Conservation (phyloP, 2,797 vertebrate genomes). For the Pseudocheirus occidentalis region DNA sequence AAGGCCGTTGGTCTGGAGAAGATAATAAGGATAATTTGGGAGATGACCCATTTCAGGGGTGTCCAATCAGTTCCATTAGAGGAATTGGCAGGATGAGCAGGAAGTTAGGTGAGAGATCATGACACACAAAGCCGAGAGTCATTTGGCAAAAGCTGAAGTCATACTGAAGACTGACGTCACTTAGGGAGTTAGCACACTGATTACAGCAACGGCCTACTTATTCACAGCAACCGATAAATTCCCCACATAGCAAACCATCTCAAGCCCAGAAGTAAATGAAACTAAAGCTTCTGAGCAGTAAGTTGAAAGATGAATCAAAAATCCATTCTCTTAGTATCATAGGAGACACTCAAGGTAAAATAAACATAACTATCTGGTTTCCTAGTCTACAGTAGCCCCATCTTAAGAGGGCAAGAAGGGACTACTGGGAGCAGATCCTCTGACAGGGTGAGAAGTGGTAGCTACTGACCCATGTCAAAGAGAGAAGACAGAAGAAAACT, state of each 20-base stretch:
- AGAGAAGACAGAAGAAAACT: background rate
- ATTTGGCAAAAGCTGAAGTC: background rate
- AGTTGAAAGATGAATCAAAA: background rate
- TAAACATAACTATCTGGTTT: background rate
- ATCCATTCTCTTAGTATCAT: background rate
- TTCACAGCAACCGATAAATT: background rate
- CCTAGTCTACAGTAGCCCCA: background rate
- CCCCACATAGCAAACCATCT: background rate
- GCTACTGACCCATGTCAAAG: background rate
- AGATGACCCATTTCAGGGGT: background rate
- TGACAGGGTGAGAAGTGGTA: background rate
- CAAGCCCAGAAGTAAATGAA: background rate
- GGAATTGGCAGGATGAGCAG: background rate
- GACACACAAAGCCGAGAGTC: background rate
- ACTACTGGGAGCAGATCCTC: background rate
- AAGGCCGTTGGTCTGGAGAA: background rate
- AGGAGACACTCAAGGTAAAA: background rate
- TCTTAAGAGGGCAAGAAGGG: background rate
- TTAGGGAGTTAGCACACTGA: background rate
- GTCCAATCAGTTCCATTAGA: background rate
- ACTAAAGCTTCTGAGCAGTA: background rate
- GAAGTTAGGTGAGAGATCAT: background rate
- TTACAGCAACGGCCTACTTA: background rate
- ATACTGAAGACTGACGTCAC: background rate
- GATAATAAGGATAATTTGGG: background rate